Conservation (phyloP, 2,113 vertebrate species). For the Orientallactaga bullata region DNA sequence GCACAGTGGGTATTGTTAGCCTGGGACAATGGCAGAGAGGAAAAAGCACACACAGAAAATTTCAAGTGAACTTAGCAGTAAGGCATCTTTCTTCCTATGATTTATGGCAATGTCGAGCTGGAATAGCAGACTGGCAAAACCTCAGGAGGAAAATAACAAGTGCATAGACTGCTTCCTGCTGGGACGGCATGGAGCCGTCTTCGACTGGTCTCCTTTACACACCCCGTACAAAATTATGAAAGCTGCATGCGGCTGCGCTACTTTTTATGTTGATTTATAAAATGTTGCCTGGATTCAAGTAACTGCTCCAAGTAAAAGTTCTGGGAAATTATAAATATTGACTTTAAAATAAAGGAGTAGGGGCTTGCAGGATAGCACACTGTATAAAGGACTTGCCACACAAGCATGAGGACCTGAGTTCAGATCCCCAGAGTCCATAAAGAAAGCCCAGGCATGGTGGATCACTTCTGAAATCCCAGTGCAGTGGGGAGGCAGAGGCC, state of each 20-base stretch:
- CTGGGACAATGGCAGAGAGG: background rate
- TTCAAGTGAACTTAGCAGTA: background rate
- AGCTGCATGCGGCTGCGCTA: background rate
- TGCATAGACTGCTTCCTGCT: background rate
- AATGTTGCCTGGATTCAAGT: background rate
- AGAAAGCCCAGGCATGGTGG: no score
- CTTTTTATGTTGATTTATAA: background rate
- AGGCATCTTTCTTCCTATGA: background rate
- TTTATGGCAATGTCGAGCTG: background rate
- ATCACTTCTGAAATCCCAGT: no score
- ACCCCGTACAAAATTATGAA: background rate
- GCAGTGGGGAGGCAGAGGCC: no score
- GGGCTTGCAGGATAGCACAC: no score
- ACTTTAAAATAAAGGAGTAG: background rate
- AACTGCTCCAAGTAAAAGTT: background rate
- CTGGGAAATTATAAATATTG: background rate
- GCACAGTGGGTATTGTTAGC: background rate
- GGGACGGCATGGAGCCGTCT: rapidly evolving
- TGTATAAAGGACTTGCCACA: no score
- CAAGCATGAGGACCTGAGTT: no score
- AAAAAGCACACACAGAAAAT: background rate
- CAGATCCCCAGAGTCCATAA: no score
- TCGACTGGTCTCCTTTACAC: background rate
- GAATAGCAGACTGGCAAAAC: background rate
- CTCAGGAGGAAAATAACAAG: background rate